Conservation (phyloP, 1,140 invertebrate species). For the Drosophila ironensis region DNA sequence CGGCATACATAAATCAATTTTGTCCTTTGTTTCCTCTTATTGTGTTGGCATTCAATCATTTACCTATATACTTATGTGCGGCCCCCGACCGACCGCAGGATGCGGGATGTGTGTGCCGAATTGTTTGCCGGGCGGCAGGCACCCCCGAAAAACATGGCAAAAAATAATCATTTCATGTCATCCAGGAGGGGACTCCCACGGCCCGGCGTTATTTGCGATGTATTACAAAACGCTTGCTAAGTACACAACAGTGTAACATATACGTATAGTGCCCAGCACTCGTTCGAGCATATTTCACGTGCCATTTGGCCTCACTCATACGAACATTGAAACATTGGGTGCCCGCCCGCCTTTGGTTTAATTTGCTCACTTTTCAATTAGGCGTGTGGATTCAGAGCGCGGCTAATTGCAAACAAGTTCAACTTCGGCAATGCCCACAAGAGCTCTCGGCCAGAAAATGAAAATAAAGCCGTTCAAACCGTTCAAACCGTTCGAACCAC, state of each 20-base stretch:
- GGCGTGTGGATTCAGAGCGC: background rate
- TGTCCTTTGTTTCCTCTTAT: slow-evolving; percentile 45
- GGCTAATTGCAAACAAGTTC: slow-evolving; percentile 59
- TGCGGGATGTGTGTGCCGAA: slow-evolving; percentile 11
- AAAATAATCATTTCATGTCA: slow-evolving; percentile 25
- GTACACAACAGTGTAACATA: no score
- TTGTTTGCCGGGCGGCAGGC: slow-evolving; percentile 1
- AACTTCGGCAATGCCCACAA: background rate
- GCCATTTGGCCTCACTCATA: background rate
- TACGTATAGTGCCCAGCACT: no score
- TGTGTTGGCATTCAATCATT: slow-evolving; percentile 37
- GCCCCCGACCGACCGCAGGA: background rate
- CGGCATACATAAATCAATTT: slow-evolving; percentile 53
- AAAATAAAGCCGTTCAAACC: background rate
- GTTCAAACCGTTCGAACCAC: no score
- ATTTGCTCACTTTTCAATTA: slow-evolving; percentile 2
- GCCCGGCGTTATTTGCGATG: background rate
- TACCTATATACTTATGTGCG: slow-evolving; percentile 21
- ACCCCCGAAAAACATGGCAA: background rate
- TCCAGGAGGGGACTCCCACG: background rate
- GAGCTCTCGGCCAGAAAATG: slow-evolving; percentile 11
- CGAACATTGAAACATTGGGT: background rate
- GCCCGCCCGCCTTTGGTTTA: background rate
- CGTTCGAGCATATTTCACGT: background rate
- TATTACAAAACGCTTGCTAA: slow-evolving; percentile 13